Evolutionary conservation across 2,113 vertebrate species (phyloP).

Genomic region (Albula glossodonta): DNA sequence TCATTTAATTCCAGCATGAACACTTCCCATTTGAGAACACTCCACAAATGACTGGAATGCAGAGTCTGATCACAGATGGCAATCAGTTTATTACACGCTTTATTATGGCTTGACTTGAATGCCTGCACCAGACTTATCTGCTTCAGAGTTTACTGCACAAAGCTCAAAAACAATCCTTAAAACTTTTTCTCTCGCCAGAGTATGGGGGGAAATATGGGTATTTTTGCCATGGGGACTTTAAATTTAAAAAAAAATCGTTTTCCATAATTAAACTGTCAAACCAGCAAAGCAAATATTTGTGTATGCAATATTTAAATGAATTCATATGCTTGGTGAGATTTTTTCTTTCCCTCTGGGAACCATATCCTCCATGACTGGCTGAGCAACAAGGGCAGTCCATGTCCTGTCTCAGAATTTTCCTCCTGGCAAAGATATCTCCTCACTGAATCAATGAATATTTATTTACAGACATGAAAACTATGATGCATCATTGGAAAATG

Average conservation of each 20-base stretch:
- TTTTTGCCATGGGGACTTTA: not conserved
- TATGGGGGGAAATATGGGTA: not conserved
- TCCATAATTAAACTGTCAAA: conserved; percentile 1
- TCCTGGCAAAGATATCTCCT: not conserved
- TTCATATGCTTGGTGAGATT: not conserved
- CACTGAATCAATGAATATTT: not conserved
- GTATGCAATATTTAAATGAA: not conserved
- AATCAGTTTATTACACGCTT: not conserved
- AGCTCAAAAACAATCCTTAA: not conserved
- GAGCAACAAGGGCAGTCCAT: not conserved
- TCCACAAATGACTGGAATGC: not conserved
- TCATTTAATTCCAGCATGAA: not conserved
- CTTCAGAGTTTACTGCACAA: not conserved
- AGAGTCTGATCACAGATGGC: not conserved
- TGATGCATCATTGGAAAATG: not conserved
- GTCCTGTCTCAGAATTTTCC: not conserved
- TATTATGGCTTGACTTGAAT: not conserved
- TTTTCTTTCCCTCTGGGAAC: not conserved
- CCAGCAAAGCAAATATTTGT: not conserved
- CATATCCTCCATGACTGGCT: not conserved
- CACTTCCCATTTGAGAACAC: not conserved
- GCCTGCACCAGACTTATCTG: not conserved
- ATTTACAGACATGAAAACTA: not conserved
- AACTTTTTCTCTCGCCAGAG: not conserved
- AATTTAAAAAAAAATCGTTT: not conserved